phyloP scores from a whole-genome alignment of 2,113 vertebrate species.

The Chaetodon auriga region DNA sequence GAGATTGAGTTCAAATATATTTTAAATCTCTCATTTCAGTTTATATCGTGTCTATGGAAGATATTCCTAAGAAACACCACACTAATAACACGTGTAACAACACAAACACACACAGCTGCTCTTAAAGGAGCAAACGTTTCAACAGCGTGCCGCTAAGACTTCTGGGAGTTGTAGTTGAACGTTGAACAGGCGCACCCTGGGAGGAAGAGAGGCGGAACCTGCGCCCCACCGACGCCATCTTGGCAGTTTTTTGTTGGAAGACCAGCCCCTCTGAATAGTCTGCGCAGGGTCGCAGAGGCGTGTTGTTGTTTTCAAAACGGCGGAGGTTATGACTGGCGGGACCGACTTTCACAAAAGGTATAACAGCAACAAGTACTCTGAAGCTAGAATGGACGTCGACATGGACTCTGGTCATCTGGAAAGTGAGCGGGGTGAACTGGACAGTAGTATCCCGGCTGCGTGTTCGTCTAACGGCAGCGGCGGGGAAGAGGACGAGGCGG shows the following conservation, averaged over 20 bases:
- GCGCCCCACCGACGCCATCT: constrained; percentile 57
- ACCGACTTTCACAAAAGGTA: constrained; percentile 57
- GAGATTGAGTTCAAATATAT: too few species aligned
- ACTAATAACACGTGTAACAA: too few species aligned
- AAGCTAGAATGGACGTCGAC: constrained; percentile 78
- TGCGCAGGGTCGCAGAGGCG: constrained; percentile 51
- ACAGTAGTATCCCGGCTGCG: constrained; percentile 67
- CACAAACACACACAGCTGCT: too few species aligned
- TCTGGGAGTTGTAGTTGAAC: constrained; percentile 52
- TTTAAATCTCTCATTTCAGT: too few species aligned
- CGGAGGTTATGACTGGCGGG: constrained; percentile 64
- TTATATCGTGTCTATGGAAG: too few species aligned
- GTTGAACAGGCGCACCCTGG: background rate
- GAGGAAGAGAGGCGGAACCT: background rate
- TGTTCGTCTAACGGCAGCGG: constrained; percentile 86
- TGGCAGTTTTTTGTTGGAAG: constrained; percentile 24
- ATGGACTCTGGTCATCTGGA: constrained; percentile 71
- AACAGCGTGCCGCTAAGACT: background rate
- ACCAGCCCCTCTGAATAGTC: background rate
- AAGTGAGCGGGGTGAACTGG: constrained; percentile 74
- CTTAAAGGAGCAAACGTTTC: too few species aligned
- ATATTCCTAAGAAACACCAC: too few species aligned
- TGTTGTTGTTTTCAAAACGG: constrained; percentile 43
- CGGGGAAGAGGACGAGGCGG: constrained; percentile 84
- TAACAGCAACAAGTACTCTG: constrained; percentile 42